Base-by-base conservation (phyloP, 2,888 invertebrate species). In the Trachelus troglodyta region DNA sequence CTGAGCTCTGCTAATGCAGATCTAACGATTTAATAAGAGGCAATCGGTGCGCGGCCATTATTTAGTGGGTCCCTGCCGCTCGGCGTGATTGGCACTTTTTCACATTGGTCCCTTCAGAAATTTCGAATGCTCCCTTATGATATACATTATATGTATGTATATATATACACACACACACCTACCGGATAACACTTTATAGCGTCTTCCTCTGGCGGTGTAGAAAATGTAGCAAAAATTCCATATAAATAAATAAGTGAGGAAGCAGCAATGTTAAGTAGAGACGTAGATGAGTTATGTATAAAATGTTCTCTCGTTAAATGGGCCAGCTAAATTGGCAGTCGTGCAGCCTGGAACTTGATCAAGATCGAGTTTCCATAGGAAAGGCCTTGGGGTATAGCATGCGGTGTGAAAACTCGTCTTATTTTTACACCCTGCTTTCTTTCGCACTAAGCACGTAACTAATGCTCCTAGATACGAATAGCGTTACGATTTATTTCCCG, bases 1-100 rank as follows among this genome's bases (percentile, higher is more conserved):
- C 87, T 81, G 84, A 83, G 79, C 81, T 81, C 80, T 82, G 85
- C 87, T 90, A 90, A 90, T 89, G 90, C 85, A 86, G 87, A 85
- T 86, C 87, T 90, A 90, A 90, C 88, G 86, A 90, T 90, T 89
- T 89, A 90, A 90, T 89, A 87, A 90, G 85, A 85, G 87, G 82
- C 88, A 81, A 85, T 87, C 85, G 85, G 80, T 85, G 78, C 80
- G 37, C 34, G 76, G 76, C 83, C 85, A 83, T 85, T 87, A 87
- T 87, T 87, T 85, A 88, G 82, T 86, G 81, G 85, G 82, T 85
- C 83, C 84, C 77, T 82, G 82, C 81, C 78, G 77, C 76, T 80
- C 84, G 84, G 85, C 87, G 87, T 89, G 90, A 90, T 89, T 84
- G 79, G 88, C 87, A 81, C 78, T 83, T 86, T 85, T 83, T 80